phyloP scores from a whole-genome alignment of 2,888 invertebrate genomes.

The Carabus problematicus region DNA sequence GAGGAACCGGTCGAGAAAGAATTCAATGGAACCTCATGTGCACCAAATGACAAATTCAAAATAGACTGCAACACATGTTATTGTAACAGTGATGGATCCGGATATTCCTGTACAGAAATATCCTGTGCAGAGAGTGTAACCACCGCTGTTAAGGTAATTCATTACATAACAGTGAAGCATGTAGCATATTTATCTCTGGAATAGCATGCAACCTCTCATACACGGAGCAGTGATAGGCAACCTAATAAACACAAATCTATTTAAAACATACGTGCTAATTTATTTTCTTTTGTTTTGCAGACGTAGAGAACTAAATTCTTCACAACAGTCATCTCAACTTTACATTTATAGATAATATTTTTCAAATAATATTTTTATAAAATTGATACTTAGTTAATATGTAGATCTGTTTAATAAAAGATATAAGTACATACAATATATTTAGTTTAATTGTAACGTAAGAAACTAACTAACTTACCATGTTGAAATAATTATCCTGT shows the following conservation, averaged over 20 bases:
- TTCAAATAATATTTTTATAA: conserved; percentile 1
- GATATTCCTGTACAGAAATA: conserved; percentile 63
- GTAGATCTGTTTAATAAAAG: no score
- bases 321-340: not conserved
- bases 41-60: conserved; percentile 63
- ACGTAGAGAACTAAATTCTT: conserved; percentile 17
- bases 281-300: conserved; percentile 21
- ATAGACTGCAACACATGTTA: conserved; percentile 67
- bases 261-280: not conserved
- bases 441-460: no score
- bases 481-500: no score
- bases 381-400: no score
- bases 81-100: conserved; percentile 64
- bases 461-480: no score
- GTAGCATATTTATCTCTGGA: not conserved
- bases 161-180: not conserved
- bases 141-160: conserved; percentile 23
- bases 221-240: no score
- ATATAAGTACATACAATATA: no score
- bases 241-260: no score
- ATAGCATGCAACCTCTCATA: no score
- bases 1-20: conserved; percentile 51
- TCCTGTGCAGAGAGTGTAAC: conserved; percentile 1
- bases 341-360: not conserved
- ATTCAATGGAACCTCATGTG: conserved; percentile 58